Conservation (phyloP, 2,113 vertebrate genomes). For the Anguilla japonica region DNA sequence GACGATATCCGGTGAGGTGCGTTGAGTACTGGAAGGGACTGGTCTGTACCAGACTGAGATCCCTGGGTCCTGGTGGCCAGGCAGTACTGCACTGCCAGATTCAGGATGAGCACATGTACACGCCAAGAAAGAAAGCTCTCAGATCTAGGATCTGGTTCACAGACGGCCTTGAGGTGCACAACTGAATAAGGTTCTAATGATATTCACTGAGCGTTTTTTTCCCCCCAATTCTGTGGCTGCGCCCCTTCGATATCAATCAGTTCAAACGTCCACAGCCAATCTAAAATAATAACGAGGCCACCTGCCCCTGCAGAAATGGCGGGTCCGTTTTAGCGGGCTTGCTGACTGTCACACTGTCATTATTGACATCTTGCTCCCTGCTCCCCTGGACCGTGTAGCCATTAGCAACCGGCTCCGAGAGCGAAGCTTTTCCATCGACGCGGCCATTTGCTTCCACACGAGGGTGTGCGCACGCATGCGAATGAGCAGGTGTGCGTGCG, state of each 20-base stretch:
- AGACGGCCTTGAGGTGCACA: not conserved
- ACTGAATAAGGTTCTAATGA: not conserved
- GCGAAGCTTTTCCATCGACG: constrained; percentile 54
- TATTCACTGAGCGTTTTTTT: not conserved
- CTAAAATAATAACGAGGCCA: constrained; percentile 51
- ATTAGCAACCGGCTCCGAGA: constrained; percentile 70
- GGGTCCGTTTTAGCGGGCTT: constrained; percentile 52
- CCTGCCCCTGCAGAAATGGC: constrained; percentile 43
- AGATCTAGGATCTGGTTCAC: not conserved
- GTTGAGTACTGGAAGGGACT: too few relatives aligned
- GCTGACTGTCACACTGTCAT: constrained; percentile 64
- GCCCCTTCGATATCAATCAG: not conserved
- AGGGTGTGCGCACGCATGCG: constrained; percentile 59
- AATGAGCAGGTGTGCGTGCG: constrained; percentile 52
- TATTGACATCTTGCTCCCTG: constrained; percentile 56
- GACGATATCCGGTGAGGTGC: too few relatives aligned
- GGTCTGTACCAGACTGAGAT: not conserved
- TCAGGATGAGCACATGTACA: not conserved
- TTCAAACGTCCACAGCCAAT: not conserved
- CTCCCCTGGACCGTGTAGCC: constrained; percentile 69
- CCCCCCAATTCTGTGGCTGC: not conserved
- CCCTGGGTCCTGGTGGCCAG: not conserved
- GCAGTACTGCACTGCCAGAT: not conserved
- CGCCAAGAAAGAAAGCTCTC: not conserved
- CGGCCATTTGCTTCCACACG: constrained; percentile 67